Evolutionary conservation across 2,113 vertebrate species (phyloP), one percentile per base, ranked within the genome.

Genomic region (Chloropsis cyanopogon): DNA sequence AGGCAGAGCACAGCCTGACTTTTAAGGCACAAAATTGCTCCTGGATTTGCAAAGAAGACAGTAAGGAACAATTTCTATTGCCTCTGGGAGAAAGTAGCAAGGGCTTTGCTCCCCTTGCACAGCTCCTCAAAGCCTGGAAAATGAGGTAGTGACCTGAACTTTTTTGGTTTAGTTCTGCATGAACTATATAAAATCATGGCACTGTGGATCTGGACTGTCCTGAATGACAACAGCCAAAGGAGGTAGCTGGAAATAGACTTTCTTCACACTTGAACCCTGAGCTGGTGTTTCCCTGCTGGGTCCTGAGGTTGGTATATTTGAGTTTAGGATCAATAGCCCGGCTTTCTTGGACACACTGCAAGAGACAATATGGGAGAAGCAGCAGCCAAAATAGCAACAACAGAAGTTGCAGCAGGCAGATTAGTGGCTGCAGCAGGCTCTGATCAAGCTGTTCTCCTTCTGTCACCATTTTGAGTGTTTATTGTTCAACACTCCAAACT

Each of bases 361-460:
- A 84, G 56, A 93, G 88, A 69, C 79, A 92, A 77, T 69, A 92
- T 93, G 91, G 88, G 92, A 93, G 86, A 66, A 92, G 84, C 75
- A 96, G 92, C 93, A 97, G 95, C 92, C 95, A 93, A 95, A 97
- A 94, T 92, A 96, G 92, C 94, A 97, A 92, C 93, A 94, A 88
- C 93, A 96, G 96, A 95, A 97, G 88, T 44, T 86, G 53, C 47
- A 85, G 84, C 95, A 95, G 90, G 93, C 83, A 93, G 96, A 94
- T 96, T 95, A 91, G 97, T 81, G 93, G 88, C 95, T 94, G 93
- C 81, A 94, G 95, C 94, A 95, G 92, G 88, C 94, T 94, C 86
- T 52, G 88, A 97, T 96, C 96, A 97, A 97, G 96, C 96, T 97
- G 96, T 94, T 96, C 94, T 90, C 96, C 96, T 97, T 97, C 97